Evolutionary conservation across 2,888 invertebrate species (phyloP), one percentile per base, ranked within the genome.

Genomic region (Synergus itoensis): DNA sequence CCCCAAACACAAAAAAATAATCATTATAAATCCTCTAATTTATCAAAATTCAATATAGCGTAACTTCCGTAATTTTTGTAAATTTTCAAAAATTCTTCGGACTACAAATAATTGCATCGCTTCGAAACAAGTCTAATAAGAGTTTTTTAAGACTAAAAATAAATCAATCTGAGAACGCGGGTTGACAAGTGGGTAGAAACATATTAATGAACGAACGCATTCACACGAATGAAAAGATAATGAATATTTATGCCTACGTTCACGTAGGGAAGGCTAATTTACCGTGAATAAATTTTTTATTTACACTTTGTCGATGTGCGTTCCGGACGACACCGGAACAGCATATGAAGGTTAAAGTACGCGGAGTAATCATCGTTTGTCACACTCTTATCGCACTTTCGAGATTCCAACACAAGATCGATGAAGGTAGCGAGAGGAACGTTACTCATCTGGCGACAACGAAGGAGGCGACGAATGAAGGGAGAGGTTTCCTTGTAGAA

Each of bases 331-430:
- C 36, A 53, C 73, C 73, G 73, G 73, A 73, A 65, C 41, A 65
- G 65, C 48, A 45, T 73, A 73, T 53, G 73, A 36, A 73, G 73
- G 73, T 73, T 73, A 73, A 53, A 53, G 73, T 48, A 73, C 73
- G 73, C 11, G 53, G 73, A 53, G 73, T 73, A 73, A 73, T 73
- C 73, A 73, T 73, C 73, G 73, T 73, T 73, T 73, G 73, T 73
- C 73, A 73, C 73, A 53, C 53, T 73, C 73, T 73, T 73, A 73
- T 73, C 73, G 73, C 73, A 73, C n/a, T 73, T 48, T 73, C 53
- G 73, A 73, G 73, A 73, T 73, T 73, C 73, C 73, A 73, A 28
- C 16, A 28, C 36, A 73, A 73, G 73, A 73, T 73, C 73, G 73
- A 73, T 73, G 73, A 53, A 73, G 73, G 48, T 73, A 73, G 73